phyloP scores from a whole-genome alignment of 2,888 invertebrate genomes.

The Dascillus cervinus region DNA sequence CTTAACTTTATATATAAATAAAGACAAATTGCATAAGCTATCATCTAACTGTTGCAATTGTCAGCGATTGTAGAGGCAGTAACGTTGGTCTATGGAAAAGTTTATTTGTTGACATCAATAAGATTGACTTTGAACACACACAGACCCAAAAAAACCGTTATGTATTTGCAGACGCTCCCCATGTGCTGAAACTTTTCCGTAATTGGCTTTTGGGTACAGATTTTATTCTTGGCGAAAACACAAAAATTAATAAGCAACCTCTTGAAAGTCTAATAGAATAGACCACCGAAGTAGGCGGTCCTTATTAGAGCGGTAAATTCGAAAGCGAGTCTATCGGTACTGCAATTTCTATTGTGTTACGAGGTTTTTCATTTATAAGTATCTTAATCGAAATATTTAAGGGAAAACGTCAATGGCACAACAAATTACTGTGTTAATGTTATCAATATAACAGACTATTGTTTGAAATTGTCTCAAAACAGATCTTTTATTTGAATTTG shows the following conservation, averaged over 20 bases:
- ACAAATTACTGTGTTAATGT: no score
- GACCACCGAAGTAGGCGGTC: no score
- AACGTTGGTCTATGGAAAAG: conserved; percentile 24
- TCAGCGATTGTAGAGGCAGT: conserved; percentile 23
- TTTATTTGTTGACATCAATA: conserved; percentile 17
- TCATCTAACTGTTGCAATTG: conserved; percentile 23
- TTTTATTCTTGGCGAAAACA: conserved; percentile 11
- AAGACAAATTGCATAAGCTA: conserved; percentile 14
- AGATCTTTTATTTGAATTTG: no score
- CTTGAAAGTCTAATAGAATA: conserved; percentile 1
- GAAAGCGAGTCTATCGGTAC: no score
- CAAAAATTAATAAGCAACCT: conserved; percentile 4
- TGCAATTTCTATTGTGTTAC: no score
- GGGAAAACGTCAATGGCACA: no score
- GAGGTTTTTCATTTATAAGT: no score
- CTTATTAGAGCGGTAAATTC: no score
- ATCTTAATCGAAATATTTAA: no score
- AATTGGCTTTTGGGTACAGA: conserved; percentile 21
- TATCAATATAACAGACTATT: no score
- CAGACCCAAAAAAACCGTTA: conserved; percentile 14
- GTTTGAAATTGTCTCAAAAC: no score
- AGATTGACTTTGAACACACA: conserved; percentile 19
- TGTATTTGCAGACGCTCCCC: conserved; percentile 21
- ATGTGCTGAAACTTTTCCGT: conserved; percentile 17
- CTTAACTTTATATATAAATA: no score